Evolutionary conservation across 1,140 invertebrate species (phyloP), one percentile per base, ranked within the genome.

Genomic region (Habropoda laboriosa): DNA sequence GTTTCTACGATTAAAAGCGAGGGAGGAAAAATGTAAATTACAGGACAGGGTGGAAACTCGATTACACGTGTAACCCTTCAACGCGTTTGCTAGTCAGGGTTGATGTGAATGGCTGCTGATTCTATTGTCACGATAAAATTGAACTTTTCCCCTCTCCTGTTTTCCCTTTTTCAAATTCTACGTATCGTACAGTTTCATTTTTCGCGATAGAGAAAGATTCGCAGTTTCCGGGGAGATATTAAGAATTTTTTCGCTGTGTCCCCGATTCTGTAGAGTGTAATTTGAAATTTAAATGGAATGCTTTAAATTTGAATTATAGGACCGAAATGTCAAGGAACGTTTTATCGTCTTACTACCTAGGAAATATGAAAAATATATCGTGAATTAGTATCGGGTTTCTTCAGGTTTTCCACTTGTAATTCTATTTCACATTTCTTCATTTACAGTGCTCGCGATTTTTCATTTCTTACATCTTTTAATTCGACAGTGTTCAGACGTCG

Each of bases 1-100:
- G 51, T 42, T 55, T 42, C 38, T 27, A 38, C 24, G 38, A 40
- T 71, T 57, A 71, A 71, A 45, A 55, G 27, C 51, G 68, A 35
- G 47, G 18, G 8, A 68, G 66, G 1, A 47, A 57, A 71, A 32
- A 71, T 71, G 27, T n/a, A 71, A 71, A 71, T 71, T 57, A 71
- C 51, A n/a, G 38, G 3, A 4, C 30, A 1, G 8, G 10, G 30
- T n/a, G 51, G 13, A 55, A 57, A 71, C 68, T 71, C 18, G 49
- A 57, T 71, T 71, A 18, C 51, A 57, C 49, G 18, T 40, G 49
- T 40, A 70, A 67, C 30, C 16, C 12, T 42, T 27, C 51, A 45
- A 40, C 10, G 18, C n/a, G 18, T 5, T n/a, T 42, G 35, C 27
- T 42, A 32, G 47, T 42, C 51, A 18, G 24, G 24, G 24, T 0